Percentiles rank a stretch among this genome's conserved stretches.
Conservation (phyloP, 2,113 vertebrate genomes). For the Mobula hypostoma region DNA sequence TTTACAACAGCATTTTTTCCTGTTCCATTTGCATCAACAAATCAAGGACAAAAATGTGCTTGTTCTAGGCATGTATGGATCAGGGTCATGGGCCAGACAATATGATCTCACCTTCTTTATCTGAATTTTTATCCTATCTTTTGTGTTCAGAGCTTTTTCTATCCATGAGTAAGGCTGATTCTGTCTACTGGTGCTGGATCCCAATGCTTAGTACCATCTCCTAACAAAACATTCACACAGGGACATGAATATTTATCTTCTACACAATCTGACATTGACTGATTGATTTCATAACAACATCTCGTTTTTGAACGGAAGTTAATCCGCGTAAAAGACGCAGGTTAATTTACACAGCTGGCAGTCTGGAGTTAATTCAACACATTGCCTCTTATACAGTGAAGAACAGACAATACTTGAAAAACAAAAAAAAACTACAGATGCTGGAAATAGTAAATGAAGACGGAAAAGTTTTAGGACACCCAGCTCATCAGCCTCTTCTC, state of each 20-base stretch:
- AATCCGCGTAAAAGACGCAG: not conserved
- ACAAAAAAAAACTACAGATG: too few species aligned
- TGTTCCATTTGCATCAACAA: not conserved
- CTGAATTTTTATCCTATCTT: not conserved
- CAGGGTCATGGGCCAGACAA: not conserved
- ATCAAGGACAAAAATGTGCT: not conserved
- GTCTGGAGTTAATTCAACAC: not conserved
- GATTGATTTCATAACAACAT: not conserved
- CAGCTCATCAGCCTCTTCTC: too few species aligned
- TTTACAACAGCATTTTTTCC: too few species aligned
- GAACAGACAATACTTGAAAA: too few species aligned
- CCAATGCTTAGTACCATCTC: not conserved
- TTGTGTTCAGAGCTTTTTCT: not conserved
- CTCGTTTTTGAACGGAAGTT: not conserved
- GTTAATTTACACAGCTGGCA: not conserved
- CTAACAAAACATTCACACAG: not conserved
- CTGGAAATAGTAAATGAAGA: too few species aligned
- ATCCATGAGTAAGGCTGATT: not conserved
- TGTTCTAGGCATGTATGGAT: not conserved
- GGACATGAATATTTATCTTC: not conserved
- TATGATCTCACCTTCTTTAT: not conserved
- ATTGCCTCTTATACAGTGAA: not conserved
- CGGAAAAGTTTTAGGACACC: too few species aligned
- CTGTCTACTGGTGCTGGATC: not conserved
- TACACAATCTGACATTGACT: not conserved